These are phyloP conservation scores for Ammodramus savannarum DNA, from an alignment of 2,113 vertebrate species.

Conservation along the genomic window DNA sequence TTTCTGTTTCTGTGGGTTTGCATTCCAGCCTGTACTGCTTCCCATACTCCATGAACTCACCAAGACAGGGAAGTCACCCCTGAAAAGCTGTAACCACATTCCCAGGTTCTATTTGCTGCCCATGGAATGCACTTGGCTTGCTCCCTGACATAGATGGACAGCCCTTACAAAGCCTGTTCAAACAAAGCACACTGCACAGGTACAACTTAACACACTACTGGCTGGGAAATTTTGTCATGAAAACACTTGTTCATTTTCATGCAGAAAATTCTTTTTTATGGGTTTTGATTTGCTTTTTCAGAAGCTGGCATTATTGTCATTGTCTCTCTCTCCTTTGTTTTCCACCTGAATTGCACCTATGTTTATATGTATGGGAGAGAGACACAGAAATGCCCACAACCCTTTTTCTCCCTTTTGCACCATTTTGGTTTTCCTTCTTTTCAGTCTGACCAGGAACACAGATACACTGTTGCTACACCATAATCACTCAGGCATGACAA, in stretches of 20 bases:
- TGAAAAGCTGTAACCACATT: neutral
- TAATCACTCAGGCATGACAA: neutral
- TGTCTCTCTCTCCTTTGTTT: neutral
- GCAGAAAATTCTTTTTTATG: neutral
- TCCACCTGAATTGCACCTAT: neutral
- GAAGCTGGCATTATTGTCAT: neutral
- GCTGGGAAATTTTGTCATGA: neutral
- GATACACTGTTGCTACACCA: neutral
- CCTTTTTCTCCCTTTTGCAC: neutral
- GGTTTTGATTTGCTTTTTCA: neutral
- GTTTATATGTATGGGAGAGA: neutral
- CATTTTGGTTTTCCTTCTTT: neutral
- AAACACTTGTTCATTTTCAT: neutral
- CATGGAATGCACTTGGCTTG: neutral
- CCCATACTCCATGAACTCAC: neutral
- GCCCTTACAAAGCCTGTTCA: neutral
- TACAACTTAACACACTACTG: neutral
- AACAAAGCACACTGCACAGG: neutral
- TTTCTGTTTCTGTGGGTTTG: rapidly evolving
- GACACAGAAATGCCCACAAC: neutral
- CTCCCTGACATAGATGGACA: neutral
- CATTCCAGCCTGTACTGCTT: neutral
- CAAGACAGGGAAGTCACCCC: neutral
- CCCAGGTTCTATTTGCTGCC: neutral
- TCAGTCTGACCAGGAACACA: neutral